Base-by-base conservation (phyloP, 1,140 invertebrate genomes). In the Hirudo medicinalis region DNA sequence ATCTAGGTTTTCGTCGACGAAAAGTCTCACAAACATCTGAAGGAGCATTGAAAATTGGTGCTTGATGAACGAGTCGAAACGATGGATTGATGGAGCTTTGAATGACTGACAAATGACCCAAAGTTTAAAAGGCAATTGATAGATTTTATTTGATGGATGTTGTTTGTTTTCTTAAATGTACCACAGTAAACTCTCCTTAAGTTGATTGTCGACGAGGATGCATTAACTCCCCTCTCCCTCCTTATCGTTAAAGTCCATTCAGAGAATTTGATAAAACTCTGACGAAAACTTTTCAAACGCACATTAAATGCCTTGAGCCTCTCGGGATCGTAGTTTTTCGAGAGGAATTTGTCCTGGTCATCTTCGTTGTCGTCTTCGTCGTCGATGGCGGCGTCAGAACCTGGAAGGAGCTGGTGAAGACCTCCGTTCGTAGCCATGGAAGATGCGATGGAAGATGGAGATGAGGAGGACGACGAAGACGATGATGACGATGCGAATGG, bases 301-400 rank as follows among this genome's bases (percentile, higher is more conserved):
- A 97, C 93, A 84, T 97, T 97, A 81, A 97, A 97, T 69, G 94
- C 92, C 83, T 97, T 97, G 63, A 96, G 87, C 80, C 93, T 86
- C 83, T 97, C 94, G 0, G 93, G 92, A 78, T 91, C 87, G 75
- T 91, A 88, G n/a, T 57, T 89, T 86, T 78, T 91, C 89, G 69
- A 75, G 43, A 92, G 86, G 79, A 91, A 88, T 78, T 95, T 92
- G 76, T 93, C 90, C 70, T 88, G 90, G 78, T 94, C 91, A 78
- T 95, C 91, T 75, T 91, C 90, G 72, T 86, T 84, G 70, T 86
- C 85, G 75, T 90, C 89, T 73, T 92, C 91, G 76, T 95, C 93
- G 78, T 94, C 92, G 6, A 25, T 63, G 3, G 9, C 19, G 15
- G 57, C 22, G 1, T 63, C 29, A 15, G 57, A 22, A 49, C 43